A percentile compares a stretch with the other conserved stretches of the same genome.
phyloP scores from a whole-genome alignment of 2,888 invertebrate species.

The Anthoptus insignis region DNA sequence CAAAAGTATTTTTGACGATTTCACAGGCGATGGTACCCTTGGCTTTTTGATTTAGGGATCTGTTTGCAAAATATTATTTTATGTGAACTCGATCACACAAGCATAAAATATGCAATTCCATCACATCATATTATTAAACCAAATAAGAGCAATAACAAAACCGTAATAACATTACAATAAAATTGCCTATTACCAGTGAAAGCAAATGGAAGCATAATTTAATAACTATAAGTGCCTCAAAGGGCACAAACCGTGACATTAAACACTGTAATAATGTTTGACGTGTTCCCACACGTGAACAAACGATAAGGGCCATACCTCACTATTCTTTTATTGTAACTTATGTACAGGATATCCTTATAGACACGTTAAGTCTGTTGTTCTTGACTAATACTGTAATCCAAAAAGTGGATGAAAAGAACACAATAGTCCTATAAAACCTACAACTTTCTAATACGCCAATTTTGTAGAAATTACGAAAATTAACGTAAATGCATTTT shows the following conservation, averaged over 20 bases:
- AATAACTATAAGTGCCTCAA: neutral
- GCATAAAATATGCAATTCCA: neutral
- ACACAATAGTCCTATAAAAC: too few species aligned
- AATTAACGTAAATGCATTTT: too few species aligned
- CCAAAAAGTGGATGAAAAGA: too few species aligned
- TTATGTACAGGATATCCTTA: neutral
- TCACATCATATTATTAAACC: neutral
- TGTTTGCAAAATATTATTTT: too few species aligned
- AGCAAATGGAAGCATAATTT: neutral
- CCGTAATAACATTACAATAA: neutral
- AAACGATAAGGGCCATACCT: neutral
- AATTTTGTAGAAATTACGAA: too few species aligned
- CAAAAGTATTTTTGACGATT: too few species aligned
- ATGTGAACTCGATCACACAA: neutral
- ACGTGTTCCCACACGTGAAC: neutral
- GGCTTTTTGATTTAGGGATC: too few species aligned
- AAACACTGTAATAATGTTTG: neutral
- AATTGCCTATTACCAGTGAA: neutral
- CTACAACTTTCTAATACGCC: too few species aligned
- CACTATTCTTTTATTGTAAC: neutral
- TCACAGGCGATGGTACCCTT: too few species aligned
- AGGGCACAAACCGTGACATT: slow-evolving; percentile 4
- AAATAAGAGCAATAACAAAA: neutral
- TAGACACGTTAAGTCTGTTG: too few species aligned
- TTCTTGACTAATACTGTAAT: too few species aligned